Base-by-base conservation (phyloP, 37 sponge, comb jelly and placozoan genomes). In the Theonella swinhoei region DNA sequence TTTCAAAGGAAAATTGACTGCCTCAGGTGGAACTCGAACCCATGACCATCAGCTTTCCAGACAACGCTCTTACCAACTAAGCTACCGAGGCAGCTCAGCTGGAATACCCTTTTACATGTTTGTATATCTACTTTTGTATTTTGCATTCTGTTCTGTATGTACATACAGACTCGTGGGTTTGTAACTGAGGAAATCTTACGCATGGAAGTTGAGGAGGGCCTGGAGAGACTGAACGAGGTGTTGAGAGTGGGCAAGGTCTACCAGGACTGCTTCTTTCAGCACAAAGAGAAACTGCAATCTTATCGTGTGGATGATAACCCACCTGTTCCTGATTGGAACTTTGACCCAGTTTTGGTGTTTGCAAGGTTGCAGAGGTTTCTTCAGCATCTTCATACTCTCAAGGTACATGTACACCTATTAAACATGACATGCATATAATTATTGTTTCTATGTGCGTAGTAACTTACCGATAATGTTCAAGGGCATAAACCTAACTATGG, bases 201-300 rank as follows among this genome's bases (percentile, higher is more conserved):
- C 30, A 80, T 85, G 64, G 99, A 98, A 65, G 76, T 91, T 1
- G 97, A 96, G 67, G 99, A 98, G 42, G 96, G 95, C 0, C 75
- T 94, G 29, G 95, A 91, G 83, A 94, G 91, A 74, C 78, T 98
- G 43, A 28, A 71, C 42, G 93, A 94, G 30, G 89, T 92, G n/a
- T 38, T 90, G 42, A 90, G 88, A 36, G 81, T 90, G 28, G 94
- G 97, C 79, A 69, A 70, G 47, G 31, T 36, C 32, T 95, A 80
- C 91, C 90, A 83, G 81, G 34, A 61, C 0, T 34, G 28, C 37
- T 97, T 80, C 64, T 62, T 43, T 4, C 78, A 81, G 39, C 83
- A 74, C 60, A 89, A 79, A 58, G 79, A 38, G 64, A 81, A 19
- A 23, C 74, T 97, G 23, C 54, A 68, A 9, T 39, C 47, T 3